Evolutionary conservation across 2,888 invertebrate genomes (phyloP).

Genomic region (Eupeodes latifasciatus): DNA sequence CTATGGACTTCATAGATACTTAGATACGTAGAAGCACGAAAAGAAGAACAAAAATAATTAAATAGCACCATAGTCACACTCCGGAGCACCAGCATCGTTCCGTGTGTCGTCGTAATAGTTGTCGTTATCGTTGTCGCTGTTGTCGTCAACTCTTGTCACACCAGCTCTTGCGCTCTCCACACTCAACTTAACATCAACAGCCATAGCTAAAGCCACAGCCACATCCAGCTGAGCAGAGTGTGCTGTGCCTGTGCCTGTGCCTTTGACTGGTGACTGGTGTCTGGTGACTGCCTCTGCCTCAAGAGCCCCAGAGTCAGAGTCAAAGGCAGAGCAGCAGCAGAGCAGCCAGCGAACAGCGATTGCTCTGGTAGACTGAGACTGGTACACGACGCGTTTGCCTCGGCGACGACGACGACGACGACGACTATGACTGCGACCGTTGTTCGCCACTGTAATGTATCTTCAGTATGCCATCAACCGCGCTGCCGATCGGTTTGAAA

Average conservation of each 20-base stretch:
- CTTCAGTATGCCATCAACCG: slow-evolving; percentile 76
- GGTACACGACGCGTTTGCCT: slow-evolving; percentile 52
- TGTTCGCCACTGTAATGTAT: slow-evolving; percentile 76
- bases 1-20: neutral
- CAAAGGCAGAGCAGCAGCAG: slow-evolving; percentile 21
- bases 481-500: slow-evolving; percentile 76
- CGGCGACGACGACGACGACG: too few species aligned
- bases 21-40: neutral
- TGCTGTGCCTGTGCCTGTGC: neutral
- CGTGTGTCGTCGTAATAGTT: slow-evolving; percentile 1
- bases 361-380: slow-evolving; percentile 41
- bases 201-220: neutral
- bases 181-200: slow-evolving; percentile 24
- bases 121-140: slow-evolving; percentile 1
- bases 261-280: neutral
- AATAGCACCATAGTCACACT: slow-evolving; percentile 26
- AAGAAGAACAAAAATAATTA: neutral
- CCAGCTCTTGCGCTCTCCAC: slow-evolving; percentile 69
- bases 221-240: slow-evolving; percentile 26
- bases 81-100: slow-evolving; percentile 40
- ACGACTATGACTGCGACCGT: slow-evolving; percentile 46
- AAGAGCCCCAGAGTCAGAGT: slow-evolving; percentile 6
- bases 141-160: slow-evolving; percentile 67
- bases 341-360: slow-evolving; percentile 21
- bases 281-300: slow-evolving; percentile 7